Evolutionary conservation across 2,797 vertebrate species (phyloP).

Genomic region (Channa striata): DNA sequence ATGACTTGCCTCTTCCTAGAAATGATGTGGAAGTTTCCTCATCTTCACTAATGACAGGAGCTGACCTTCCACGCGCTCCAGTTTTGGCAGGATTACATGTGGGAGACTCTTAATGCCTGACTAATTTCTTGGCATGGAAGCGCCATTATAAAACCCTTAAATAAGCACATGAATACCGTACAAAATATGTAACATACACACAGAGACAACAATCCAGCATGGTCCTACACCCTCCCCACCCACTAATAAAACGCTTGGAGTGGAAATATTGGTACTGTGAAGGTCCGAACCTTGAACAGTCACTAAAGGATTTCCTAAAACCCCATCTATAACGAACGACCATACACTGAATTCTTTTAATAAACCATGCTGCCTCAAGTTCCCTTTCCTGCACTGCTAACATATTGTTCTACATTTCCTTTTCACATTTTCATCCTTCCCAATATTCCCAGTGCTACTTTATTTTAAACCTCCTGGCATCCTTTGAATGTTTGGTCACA

Average conservation of each 20-base stretch:
- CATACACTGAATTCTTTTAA: constrained; percentile 69
- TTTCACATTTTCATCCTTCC: constrained; percentile 71
- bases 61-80: constrained; percentile 2
- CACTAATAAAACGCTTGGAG: constrained; percentile 5
- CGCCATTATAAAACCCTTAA: constrained; percentile 2
- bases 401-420: constrained; percentile 77
- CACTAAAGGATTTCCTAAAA: constrained; percentile 66
- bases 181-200: neutral
- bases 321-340: constrained; percentile 35
- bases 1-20: constrained; percentile 40
- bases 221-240: neutral
- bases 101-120: constrained; percentile 22
- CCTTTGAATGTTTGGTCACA: constrained; percentile 68
- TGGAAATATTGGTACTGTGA: constrained; percentile 23
- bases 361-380: constrained; percentile 61
- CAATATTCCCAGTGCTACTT: constrained; percentile 62
- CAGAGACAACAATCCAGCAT: neutral
- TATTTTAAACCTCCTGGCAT: constrained; percentile 64
- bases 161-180: neutral
- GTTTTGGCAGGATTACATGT: neutral
- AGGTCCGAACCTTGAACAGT: constrained; percentile 45
- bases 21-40: constrained; percentile 9
- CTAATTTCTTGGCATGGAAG: constrained; percentile 26
- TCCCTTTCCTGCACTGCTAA: constrained; percentile 58
- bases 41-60: constrained; percentile 13